These are phyloP conservation scores for Notodromas monacha DNA, from an alignment of 2,888 invertebrate species.

Conservation along the genomic window DNA sequence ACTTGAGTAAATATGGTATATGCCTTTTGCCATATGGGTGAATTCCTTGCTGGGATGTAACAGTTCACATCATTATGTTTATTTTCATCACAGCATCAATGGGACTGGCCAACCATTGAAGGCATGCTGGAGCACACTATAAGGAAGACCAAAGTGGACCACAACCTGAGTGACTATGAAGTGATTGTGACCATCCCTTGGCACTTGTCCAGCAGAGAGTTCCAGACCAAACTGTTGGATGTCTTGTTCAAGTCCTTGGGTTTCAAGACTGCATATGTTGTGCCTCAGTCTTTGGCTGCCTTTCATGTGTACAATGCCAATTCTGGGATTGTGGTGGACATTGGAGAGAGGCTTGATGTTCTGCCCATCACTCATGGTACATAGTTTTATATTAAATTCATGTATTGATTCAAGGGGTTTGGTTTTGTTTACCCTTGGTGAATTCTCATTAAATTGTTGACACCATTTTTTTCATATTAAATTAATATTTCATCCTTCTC, in stretches of 20 bases:
- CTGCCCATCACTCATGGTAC: conserved; percentile 23
- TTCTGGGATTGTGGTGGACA: conserved; percentile 24
- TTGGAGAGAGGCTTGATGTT: conserved; percentile 23
- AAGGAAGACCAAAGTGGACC: conserved; percentile 18
- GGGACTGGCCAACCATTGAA: conserved; percentile 18
- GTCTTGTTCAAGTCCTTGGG: conserved; percentile 17
- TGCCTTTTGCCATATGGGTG: too few relatives aligned
- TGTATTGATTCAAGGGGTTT: too few relatives aligned
- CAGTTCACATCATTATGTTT: too few relatives aligned
- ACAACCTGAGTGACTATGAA: conserved; percentile 18
- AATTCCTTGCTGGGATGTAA: too few relatives aligned
- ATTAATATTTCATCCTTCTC: too few relatives aligned
- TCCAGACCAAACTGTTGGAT: conserved; percentile 17
- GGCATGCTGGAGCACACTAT: conserved; percentile 21
- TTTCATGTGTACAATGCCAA: conserved; percentile 24
- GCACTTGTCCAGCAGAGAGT: conserved; percentile 15
- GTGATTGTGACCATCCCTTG: conserved; percentile 19
- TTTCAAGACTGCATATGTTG: conserved; percentile 19
- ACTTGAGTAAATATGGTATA: too few relatives aligned
- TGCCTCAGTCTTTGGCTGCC: conserved; percentile 22
- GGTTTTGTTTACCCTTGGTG: too few relatives aligned
- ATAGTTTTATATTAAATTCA: too few relatives aligned
- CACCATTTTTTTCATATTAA: too few relatives aligned
- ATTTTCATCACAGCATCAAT: conserved; percentile 8
- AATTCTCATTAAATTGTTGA: too few relatives aligned